These are phyloP conservation scores for Oreochromis mossambicus DNA, from an alignment of 2,797 vertebrate genomes.

Conservation along the genomic window DNA sequence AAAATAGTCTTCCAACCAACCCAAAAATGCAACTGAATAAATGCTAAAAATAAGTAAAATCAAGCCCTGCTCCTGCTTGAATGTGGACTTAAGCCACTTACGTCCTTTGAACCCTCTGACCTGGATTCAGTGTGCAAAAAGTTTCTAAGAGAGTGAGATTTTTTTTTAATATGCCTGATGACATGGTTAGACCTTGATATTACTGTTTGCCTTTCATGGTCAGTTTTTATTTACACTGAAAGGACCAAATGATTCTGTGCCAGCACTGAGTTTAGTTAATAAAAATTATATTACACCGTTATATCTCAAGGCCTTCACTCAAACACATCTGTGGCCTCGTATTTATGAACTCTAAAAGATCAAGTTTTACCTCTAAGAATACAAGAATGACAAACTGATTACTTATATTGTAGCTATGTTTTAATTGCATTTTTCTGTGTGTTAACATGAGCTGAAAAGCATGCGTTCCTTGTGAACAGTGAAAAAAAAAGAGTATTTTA, in stretches of 20 bases:
- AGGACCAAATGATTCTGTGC: neutral
- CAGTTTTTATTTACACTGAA: neutral
- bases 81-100: neutral
- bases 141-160: neutral
- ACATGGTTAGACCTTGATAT: neutral
- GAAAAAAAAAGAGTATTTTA: neutral
- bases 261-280: neutral
- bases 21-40: neutral
- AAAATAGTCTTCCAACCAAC: neutral
- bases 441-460: neutral
- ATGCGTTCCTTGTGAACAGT: neutral
- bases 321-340: neutral
- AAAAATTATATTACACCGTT: neutral
- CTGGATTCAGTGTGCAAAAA: conserved; percentile 5
- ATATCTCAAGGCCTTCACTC: neutral
- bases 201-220: neutral
- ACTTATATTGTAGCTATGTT: neutral
- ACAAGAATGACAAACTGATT: neutral
- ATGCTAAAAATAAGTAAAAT: neutral
- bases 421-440: neutral
- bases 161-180: neutral
- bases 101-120: neutral
- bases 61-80: neutral
- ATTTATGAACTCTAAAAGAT: neutral
- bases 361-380: neutral